Base-by-base conservation (phyloP, 1,140 invertebrate species). In the Drosophila azteca region DNA sequence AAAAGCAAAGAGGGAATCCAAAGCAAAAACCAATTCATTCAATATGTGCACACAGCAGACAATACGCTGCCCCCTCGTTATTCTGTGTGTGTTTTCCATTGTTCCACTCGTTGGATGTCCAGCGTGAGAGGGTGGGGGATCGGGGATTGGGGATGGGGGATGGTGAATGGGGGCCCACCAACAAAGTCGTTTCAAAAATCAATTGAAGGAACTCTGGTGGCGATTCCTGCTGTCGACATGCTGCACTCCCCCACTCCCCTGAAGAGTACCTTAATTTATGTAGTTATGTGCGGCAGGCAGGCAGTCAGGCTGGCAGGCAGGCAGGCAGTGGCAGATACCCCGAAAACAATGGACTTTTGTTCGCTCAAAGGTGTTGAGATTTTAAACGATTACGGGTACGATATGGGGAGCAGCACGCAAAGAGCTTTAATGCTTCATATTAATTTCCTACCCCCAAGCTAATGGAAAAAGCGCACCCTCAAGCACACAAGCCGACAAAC, bases 151-250 rank as follows among this genome's bases (percentile, higher is more conserved):
- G 17, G 73, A n/a, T 60, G 59, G 70, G 41, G 26, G 20, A 9
- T 20, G 17, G 17, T 0, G 17, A 1, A 20, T 20, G 17, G 17
- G 17, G 17, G 73, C 39, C 83, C 83, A 88, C 83, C 79, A 87
- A 67, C 83, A 89, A 70, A 77, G 83, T 68, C 71, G 52, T 70
- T 82, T 71, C 58, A 43, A 79, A 87, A 76, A 79, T 87, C 83
- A 83, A 89, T 88, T 87, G 83, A 70, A 88, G 74, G 83, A 83
- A 39, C 35, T 39, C 67, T 70, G 65, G 79, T 88, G 84, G 76
- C 79, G 72, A 88, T 88, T 88, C 83, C 83, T 83, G 83, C 79
- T 88, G 79, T 88, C 83, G 83, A 83, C 83, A 88, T 72, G 26
- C 22, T 22, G 43, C 59, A 11, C 24, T 31, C 31, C 2, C 2